Conservation (phyloP, 1,140 invertebrate species). For the Apis dorsata region DNA sequence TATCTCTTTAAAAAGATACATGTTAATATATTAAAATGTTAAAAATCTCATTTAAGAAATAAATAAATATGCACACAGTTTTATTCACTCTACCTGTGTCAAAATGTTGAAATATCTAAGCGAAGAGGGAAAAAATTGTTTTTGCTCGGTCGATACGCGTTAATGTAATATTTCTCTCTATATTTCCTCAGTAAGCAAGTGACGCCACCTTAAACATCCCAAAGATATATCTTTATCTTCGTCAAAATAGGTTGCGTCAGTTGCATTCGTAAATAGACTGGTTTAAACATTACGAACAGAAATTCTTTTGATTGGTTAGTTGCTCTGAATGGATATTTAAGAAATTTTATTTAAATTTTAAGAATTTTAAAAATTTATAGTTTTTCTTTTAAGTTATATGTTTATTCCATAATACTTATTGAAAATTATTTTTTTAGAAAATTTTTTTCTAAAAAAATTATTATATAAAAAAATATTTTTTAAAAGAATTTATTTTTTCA, state of each 20-base stretch:
- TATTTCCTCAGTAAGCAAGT: conserved; percentile 69
- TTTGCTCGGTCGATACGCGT: conserved; percentile 77
- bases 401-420: not conserved
- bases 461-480: not conserved
- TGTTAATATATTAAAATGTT: not conserved
- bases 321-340: not conserved
- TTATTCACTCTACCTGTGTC: conserved; percentile 38
- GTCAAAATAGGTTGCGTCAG: conserved; percentile 26
- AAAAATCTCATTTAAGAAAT: not conserved
- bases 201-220: conserved; percentile 58
- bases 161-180: conserved; percentile 56
- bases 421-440: not conserved
- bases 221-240: conserved; percentile 29
- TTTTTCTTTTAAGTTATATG: not conserved
- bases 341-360: not conserved
- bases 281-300: not conserved
- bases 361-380: not conserved
- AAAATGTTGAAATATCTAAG: conserved; percentile 35
- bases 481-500: not conserved
- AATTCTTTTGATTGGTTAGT: conserved; percentile 5
- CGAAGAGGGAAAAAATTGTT: conserved; percentile 45
- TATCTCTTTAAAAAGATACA: conserved; percentile 42
- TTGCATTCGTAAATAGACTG: conserved; percentile 33
- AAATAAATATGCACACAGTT: conserved; percentile 8
- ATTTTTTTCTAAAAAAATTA: not conserved